Conservation (phyloP, 2,888 invertebrate species). For the Creontiades dilutus region DNA sequence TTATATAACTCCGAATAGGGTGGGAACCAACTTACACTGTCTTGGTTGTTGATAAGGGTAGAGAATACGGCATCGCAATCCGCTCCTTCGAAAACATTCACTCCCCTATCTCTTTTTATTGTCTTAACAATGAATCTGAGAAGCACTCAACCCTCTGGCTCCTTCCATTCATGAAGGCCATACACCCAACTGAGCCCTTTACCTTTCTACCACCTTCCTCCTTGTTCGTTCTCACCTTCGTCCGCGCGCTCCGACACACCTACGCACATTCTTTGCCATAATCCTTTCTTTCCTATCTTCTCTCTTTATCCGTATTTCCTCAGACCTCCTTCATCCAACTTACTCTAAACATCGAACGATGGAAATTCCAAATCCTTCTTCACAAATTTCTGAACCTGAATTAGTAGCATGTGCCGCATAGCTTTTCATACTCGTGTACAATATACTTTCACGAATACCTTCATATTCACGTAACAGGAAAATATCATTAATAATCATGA, state of each 20-base stretch:
- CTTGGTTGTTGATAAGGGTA: constrained; percentile 12
- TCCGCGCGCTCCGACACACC: neutral
- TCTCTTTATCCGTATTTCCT: constrained; percentile 9
- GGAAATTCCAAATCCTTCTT: too few relatives aligned
- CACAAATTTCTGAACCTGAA: too few relatives aligned
- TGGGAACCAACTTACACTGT: neutral
- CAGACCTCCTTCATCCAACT: neutral
- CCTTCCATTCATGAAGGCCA: neutral
- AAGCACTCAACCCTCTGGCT: constrained; percentile 7
- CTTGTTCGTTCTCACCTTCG: constrained; percentile 16
- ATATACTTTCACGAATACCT: too few relatives aligned
- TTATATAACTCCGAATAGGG: neutral
- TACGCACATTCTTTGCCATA: neutral
- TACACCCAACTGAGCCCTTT: constrained; percentile 27
- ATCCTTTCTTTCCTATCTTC: constrained; percentile 36
- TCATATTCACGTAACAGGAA: too few relatives aligned
- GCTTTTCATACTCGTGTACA: too few relatives aligned
- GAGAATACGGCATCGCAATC: constrained; percentile 1
- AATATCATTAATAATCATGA: too few relatives aligned
- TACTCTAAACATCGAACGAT: too few relatives aligned
- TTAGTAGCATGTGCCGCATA: too few relatives aligned
- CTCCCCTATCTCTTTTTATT: constrained; percentile 56
- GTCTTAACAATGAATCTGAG: constrained; percentile 54
- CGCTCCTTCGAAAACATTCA: constrained; percentile 2
- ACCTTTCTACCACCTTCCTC: constrained; percentile 29